Conservation (phyloP, 2,113 vertebrate species). For the Anoura caudifer region DNA sequence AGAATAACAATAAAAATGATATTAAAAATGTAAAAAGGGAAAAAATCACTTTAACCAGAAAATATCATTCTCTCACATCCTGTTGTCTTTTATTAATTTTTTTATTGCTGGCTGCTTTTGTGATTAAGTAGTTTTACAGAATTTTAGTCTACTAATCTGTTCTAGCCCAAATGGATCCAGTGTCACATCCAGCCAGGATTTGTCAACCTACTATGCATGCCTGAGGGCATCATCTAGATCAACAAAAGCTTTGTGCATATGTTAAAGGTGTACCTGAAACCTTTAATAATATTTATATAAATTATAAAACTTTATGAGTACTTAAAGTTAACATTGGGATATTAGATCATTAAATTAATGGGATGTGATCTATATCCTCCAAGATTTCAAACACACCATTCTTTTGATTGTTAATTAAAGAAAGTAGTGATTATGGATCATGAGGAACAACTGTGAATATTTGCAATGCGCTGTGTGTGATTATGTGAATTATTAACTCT, state of each 20-base stretch:
- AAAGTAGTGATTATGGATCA: neutral
- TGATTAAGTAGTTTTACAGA: neutral
- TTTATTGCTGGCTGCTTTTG: neutral
- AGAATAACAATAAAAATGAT: too few relatives aligned
- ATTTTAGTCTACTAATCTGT: neutral
- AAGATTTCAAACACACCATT: constrained; percentile 30
- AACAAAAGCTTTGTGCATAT: neutral
- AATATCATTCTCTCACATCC: neutral
- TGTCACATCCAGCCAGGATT: neutral
- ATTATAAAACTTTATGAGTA: neutral
- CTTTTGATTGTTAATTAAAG: constrained; percentile 30
- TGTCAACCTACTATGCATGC: neutral
- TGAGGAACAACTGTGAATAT: neutral
- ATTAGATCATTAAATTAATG: constrained; percentile 43
- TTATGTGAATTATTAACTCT: constrained; percentile 35
- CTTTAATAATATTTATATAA: neutral
- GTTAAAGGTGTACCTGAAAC: neutral
- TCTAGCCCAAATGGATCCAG: neutral
- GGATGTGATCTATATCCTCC: neutral
- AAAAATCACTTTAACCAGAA: neutral
- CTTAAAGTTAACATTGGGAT: neutral
- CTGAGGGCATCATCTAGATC: neutral
- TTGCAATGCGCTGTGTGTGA: neutral
- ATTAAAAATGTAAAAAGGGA: too few relatives aligned
- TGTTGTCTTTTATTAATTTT: neutral